These are phyloP conservation scores for Intellagama lesueurii DNA, from an alignment of 2,797 vertebrate genomes.

Conservation along the genomic window DNA sequence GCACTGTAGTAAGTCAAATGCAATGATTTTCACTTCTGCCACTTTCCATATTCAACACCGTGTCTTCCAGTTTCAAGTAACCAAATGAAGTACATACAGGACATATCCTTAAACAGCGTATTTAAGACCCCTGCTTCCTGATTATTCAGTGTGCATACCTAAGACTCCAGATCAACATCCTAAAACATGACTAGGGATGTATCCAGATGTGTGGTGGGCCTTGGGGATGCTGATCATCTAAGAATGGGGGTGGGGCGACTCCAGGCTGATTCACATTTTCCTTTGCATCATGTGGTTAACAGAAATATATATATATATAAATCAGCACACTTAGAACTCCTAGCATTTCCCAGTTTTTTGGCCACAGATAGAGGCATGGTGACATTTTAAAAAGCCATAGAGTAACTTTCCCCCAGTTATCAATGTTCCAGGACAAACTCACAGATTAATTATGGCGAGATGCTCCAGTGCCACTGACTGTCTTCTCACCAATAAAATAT, in stretches of 20 bases:
- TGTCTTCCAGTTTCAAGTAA: background rate
- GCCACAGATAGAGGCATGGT: too few relatives aligned
- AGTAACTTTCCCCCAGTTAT: background rate
- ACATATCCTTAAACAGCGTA: background rate
- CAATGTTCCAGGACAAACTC: background rate
- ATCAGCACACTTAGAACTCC: too few relatives aligned
- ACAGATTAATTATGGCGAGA: background rate
- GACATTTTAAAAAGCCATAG: background rate
- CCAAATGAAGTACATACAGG: background rate
- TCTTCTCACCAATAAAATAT: background rate
- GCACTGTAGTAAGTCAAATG: background rate
- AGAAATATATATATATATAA: too few relatives aligned
- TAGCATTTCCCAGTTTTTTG: too few relatives aligned
- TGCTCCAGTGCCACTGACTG: fast-evolving
- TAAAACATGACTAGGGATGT: background rate
- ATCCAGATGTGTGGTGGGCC: fast-evolving
- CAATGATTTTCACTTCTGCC: background rate
- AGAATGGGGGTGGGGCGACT: too few relatives aligned
- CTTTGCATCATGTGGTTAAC: too few relatives aligned
- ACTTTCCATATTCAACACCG: background rate
- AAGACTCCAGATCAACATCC: background rate
- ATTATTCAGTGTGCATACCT: background rate
- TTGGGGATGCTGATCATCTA: background rate
- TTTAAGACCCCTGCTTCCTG: conserved; percentile 5
- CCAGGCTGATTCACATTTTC: too few relatives aligned